phyloP scores from a whole-genome alignment of 2,113 vertebrate genomes.

The Petroica traversi region DNA sequence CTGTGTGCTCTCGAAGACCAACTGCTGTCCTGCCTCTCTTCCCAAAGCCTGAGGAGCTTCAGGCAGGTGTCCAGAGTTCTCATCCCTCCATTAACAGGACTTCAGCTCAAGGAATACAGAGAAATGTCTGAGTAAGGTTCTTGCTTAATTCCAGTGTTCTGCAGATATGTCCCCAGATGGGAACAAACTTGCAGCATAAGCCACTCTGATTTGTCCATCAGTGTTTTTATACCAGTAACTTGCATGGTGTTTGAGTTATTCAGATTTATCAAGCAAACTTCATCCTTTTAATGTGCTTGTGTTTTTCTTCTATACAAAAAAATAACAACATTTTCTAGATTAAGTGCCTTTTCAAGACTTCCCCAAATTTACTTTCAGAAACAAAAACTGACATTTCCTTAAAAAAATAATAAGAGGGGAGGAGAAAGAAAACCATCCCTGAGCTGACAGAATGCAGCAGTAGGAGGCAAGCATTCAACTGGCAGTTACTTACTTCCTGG shows the following conservation, averaged over 20 bases:
- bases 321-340: background rate
- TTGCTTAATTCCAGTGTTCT: background rate
- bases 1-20: background rate
- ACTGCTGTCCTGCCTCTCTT: background rate
- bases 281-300: background rate
- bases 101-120: background rate
- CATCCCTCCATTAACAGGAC: background rate
- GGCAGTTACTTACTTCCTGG: constrained; percentile 70
- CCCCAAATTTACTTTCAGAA: constrained; percentile 16
- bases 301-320: background rate
- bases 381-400: constrained; percentile 26
- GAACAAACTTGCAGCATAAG: background rate
- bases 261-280: background rate
- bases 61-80: background rate
- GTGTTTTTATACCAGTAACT: background rate
- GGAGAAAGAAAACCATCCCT: constrained; percentile 22
- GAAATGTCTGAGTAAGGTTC: background rate
- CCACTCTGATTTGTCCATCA: background rate
- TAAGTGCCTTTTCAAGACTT: background rate
- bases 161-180: background rate
- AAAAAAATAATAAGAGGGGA: background rate
- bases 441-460: constrained; percentile 70
- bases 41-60: background rate
- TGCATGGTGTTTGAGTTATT: background rate
- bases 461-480: constrained; percentile 70